Percentiles rank a stretch among this genome's conserved stretches.
These are phyloP conservation scores for Eudorcas thomsonii DNA, from an alignment of 2,113 vertebrate genomes.

Conservation along the genomic window DNA sequence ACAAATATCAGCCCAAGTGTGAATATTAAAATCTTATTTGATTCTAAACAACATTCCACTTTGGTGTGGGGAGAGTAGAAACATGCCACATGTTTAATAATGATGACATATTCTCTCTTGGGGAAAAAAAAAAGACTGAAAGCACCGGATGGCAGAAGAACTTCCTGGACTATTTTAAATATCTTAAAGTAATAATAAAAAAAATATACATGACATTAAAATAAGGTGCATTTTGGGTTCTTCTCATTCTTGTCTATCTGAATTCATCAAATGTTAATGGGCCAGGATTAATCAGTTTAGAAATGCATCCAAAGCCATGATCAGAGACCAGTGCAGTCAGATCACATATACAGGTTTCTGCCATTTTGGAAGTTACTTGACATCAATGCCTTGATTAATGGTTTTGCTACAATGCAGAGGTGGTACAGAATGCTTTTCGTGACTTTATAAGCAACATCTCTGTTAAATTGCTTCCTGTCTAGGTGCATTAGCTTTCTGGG, in stretches of 20 bases:
- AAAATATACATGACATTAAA: background rate
- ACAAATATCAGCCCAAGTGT: background rate
- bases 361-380: constrained; percentile 56
- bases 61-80: background rate
- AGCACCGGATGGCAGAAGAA: background rate
- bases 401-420: constrained; percentile 17
- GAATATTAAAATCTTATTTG: constrained; percentile 29
- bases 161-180: background rate
- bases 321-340: constrained; percentile 56
- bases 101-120: background rate
- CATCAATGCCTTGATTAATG: constrained; percentile 53
- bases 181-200: background rate
- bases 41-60: constrained; percentile 23
- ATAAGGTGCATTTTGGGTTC: constrained; percentile 11
- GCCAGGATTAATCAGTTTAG: constrained; percentile 66
- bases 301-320: constrained; percentile 67
- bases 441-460: constrained; percentile 21
- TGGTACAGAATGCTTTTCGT: background rate
- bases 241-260: constrained; percentile 32
- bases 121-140: background rate
- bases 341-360: background rate
- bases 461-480: constrained; percentile 9
- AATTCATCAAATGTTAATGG: constrained; percentile 48
- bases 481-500: background rate
- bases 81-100: background rate